These are phyloP conservation scores for Siniperca scherzeri DNA, from an alignment of 2,797 vertebrate species.

Conservation along the genomic window DNA sequence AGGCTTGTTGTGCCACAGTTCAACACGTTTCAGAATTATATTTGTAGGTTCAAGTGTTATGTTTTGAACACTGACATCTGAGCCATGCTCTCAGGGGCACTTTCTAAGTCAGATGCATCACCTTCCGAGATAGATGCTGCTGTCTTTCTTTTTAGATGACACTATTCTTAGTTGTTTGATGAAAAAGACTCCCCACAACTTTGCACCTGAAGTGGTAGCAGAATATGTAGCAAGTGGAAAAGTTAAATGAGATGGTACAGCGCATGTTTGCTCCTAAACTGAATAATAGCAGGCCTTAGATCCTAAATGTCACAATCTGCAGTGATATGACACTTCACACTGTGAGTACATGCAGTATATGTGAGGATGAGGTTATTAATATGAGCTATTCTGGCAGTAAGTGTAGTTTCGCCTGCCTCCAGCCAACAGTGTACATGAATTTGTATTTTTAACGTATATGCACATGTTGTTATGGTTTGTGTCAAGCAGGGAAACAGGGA, in stretches of 20 bases:
- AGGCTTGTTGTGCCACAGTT: constrained; percentile 1
- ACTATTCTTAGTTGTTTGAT: constrained; percentile 54
- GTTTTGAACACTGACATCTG: constrained; percentile 46
- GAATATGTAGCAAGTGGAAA: constrained; percentile 37
- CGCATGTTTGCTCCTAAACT: constrained; percentile 31
- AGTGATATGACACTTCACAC: neutral
- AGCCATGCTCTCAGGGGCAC: constrained; percentile 33
- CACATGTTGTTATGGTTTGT: neutral
- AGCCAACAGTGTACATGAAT: constrained; percentile 17
- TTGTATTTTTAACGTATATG: constrained; percentile 31
- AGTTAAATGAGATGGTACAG: constrained; percentile 51
- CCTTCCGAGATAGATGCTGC: constrained; percentile 10
- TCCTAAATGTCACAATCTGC: constrained; percentile 24
- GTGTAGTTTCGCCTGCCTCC: neutral
- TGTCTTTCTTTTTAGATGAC: constrained; percentile 28
- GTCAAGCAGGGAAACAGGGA: too few species aligned
- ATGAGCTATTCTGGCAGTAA: neutral
- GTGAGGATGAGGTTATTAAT: constrained; percentile 16
- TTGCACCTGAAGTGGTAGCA: constrained; percentile 20
- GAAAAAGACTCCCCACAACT: constrained; percentile 17
- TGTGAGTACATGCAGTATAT: neutral
- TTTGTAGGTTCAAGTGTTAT: constrained; percentile 58
- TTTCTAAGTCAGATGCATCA: constrained; percentile 18
- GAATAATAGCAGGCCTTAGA: constrained; percentile 10
- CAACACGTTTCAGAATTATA: constrained; percentile 8